Conservation (phyloP, 1,140 invertebrate genomes). For the Melipona quadrifasciata region DNA sequence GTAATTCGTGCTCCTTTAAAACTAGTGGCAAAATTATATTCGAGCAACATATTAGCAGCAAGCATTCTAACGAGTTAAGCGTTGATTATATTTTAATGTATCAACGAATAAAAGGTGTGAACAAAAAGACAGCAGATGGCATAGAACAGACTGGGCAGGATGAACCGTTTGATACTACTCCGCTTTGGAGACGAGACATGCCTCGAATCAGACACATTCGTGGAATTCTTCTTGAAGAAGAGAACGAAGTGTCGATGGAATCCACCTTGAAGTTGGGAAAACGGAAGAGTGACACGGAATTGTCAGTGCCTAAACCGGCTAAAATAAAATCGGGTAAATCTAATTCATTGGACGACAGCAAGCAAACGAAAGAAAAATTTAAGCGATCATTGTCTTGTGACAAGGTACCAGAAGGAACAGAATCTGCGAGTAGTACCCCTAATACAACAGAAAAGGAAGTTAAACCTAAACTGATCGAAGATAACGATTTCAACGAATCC, state of each 20-base stretch:
- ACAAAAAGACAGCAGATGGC: constrained; percentile 57
- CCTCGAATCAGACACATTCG: constrained; percentile 84
- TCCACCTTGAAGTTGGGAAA: constrained; percentile 63
- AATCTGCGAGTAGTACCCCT: background rate
- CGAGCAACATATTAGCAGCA: constrained; percentile 82
- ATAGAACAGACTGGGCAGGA: constrained; percentile 65
- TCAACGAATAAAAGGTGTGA: constrained; percentile 76
- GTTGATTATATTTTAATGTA: constrained; percentile 70
- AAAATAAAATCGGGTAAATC: constrained; percentile 68
- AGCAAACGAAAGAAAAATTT: constrained; percentile 60
- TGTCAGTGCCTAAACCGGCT: constrained; percentile 48
- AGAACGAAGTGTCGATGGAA: constrained; percentile 49
- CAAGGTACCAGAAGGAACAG: constrained; percentile 22
- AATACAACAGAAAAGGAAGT: constrained; percentile 27
- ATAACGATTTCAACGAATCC: constrained; percentile 37
- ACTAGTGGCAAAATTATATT: constrained; percentile 83
- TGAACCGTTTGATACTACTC: constrained; percentile 83
- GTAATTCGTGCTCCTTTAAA: constrained; percentile 84
- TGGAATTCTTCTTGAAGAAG: constrained; percentile 71
- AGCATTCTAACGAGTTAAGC: constrained; percentile 79
- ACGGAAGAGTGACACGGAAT: constrained; percentile 69
- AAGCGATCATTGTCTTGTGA: constrained; percentile 61
- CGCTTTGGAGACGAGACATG: constrained; percentile 83
- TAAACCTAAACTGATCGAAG: constrained; percentile 20
- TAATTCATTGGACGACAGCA: constrained; percentile 56